Conservation (phyloP, 2,888 invertebrate species). For the Petrophora chlorosata region DNA sequence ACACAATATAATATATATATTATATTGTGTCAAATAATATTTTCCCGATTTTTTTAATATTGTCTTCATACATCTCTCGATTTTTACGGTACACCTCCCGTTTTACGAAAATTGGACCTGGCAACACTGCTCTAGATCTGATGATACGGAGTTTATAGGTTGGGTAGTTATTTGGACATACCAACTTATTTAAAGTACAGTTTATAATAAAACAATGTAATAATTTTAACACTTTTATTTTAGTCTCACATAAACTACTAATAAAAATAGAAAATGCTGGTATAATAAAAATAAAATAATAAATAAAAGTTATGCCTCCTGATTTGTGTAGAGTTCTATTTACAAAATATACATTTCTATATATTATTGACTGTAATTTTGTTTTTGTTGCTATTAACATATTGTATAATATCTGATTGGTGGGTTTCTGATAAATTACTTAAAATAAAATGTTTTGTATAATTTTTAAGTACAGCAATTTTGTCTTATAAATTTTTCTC, state of each 20-base stretch:
- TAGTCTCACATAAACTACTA: slow-evolving; percentile 62
- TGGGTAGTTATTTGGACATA: no score
- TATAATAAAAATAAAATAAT: slow-evolving; percentile 55
- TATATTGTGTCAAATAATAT: no score
- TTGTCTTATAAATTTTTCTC: no score
- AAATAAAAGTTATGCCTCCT: slow-evolving; percentile 76
- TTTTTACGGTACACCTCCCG: no score
- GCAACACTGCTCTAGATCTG: no score
- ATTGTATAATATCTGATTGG: slow-evolving; percentile 48
- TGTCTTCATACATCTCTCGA: no score
- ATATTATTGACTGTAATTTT: slow-evolving; percentile 35
- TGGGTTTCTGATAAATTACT: slow-evolving; percentile 44
- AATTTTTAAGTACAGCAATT: background rate
- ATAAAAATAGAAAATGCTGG: slow-evolving; percentile 65
- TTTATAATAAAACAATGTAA: slow-evolving; percentile 11
- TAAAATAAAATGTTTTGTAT: slow-evolving; percentile 2
- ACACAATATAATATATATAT: no score
- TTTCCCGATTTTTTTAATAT: no score
- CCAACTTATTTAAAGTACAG: no score
- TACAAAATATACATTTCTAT: slow-evolving; percentile 75
- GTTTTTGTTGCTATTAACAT: slow-evolving; percentile 27
- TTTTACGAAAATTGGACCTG: no score
- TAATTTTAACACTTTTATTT: slow-evolving; percentile 57
- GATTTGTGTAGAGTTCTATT: slow-evolving; percentile 65
- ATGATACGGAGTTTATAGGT: no score